These are phyloP conservation scores for Geotrupes spiniger DNA, from an alignment of 2,888 invertebrate genomes.

Conservation along the genomic window DNA sequence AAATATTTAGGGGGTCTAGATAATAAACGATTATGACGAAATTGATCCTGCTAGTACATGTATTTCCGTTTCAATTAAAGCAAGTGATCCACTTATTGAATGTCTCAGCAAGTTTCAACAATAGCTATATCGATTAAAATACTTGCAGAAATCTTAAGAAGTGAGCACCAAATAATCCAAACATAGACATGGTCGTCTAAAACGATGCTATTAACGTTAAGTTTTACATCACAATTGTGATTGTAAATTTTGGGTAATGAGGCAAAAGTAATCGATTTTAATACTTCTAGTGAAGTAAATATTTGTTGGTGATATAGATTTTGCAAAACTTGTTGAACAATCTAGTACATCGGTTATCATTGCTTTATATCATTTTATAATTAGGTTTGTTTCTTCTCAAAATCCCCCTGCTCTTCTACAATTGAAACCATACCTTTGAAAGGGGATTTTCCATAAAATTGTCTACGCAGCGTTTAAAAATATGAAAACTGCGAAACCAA, in stretches of 20 bases:
- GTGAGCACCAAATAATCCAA: slow-evolving; percentile 55
- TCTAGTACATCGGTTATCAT: no score
- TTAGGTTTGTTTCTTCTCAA: no score
- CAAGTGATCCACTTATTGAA: no score
- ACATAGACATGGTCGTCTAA: slow-evolving; percentile 77
- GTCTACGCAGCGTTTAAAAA: slow-evolving; percentile 28
- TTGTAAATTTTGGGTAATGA: slow-evolving; percentile 35
- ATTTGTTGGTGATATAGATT: no score
- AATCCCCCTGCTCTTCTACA: no score
- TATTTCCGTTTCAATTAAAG: no score
- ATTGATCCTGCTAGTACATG: no score
- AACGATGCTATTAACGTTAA: slow-evolving; percentile 69
- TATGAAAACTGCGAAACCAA: slow-evolving; percentile 32
- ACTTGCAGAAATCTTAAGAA: slow-evolving; percentile 71
- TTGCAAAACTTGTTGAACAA: no score
- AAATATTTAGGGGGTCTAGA: no score
- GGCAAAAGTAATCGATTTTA: slow-evolving; percentile 36
- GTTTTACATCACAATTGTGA: slow-evolving; percentile 79
- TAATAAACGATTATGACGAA: no score
- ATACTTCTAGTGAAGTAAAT: slow-evolving; percentile 45
- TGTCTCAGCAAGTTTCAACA: slow-evolving; percentile 41
- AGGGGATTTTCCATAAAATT: slow-evolving; percentile 64
- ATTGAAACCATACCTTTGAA: slow-evolving; percentile 53
- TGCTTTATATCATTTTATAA: no score
- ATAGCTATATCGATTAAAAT: slow-evolving; percentile 55